Evolutionary conservation across 2,888 invertebrate genomes (phyloP), one percentile per base, ranked within the genome.

Genomic region (Ctenicera cuprea): DNA sequence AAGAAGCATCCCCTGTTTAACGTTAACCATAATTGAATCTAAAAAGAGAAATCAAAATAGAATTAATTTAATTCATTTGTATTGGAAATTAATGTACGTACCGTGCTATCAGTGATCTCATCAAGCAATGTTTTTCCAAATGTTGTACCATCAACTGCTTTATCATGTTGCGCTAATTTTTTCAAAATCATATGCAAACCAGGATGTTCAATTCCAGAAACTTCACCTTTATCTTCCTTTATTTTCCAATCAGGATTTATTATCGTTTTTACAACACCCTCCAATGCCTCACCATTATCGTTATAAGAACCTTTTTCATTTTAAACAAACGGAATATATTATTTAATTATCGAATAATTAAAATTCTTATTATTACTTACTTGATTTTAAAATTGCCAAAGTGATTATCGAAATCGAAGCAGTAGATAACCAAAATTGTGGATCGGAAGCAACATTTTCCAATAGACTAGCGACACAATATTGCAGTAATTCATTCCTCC

Each of bases 1-100:
- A 95, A 88, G 84, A 94, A 96, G 80, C 94, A 95, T 0, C 93
- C 94, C 77, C 95, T 89, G 82, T 96, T 96, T 48, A 91, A 91
- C 54, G 88, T 86, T 64, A 94, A 84, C 95, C 95, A 95, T 12
- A 85, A 82, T 75, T 89, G 85, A 1, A 94, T 81, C 93, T 93
- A 85, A 66, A 89, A 87, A 16, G 20, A 12, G 43, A 48, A 50
- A 48, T 38, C 7, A 76, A n/a, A n/a, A n/a, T n/a, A n/a, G n/a
- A n/a, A 66, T 75, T 78, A 75, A 63, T 45, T 57, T 67, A 68
- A 62, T 62, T 33, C n/a, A n/a, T 20, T 33, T 57, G 70, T 54
- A 59, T 11, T 8, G 11, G 16, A 22, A 30, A 70, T 20, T 2
- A 41, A 0, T 9, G 7, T n/a, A 63, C 85, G 89, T 86, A 93